Conservation (phyloP, 2,797 vertebrate genomes). For the Melanotaenia nigrans region DNA sequence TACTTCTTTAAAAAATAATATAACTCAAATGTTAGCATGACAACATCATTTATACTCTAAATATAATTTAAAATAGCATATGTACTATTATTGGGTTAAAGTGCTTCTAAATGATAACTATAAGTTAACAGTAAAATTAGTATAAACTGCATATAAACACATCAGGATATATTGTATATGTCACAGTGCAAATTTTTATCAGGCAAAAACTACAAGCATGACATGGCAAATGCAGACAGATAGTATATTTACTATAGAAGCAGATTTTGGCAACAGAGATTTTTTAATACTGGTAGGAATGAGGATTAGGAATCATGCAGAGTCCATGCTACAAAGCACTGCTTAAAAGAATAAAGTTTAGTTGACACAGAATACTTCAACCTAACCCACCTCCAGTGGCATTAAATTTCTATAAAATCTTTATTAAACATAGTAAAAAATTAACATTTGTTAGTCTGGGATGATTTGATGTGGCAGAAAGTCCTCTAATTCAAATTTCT, state of each 20-base stretch:
- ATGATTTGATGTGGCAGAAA: slow-evolving; percentile 73
- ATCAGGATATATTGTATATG: slow-evolving; percentile 49
- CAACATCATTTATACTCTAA: slow-evolving; percentile 30
- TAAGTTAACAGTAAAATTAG: slow-evolving; percentile 48
- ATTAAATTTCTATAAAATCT: slow-evolving; percentile 61
- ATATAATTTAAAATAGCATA: slow-evolving; percentile 41
- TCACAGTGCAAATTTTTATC: slow-evolving; percentile 76
- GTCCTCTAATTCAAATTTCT: slow-evolving; percentile 91
- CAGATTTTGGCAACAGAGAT: slow-evolving; percentile 44
- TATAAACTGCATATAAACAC: slow-evolving; percentile 48
- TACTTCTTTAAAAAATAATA: slow-evolving; percentile 36
- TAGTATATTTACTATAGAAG: slow-evolving; percentile 52
- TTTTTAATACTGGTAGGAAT: slow-evolving; percentile 38
- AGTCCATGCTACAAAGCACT: slow-evolving; percentile 67
- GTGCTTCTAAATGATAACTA: slow-evolving; percentile 66
- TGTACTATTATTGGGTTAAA: slow-evolving; percentile 61
- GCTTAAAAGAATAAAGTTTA: slow-evolving; percentile 48
- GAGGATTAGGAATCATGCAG: slow-evolving; percentile 69
- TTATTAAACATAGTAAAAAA: slow-evolving; percentile 67
- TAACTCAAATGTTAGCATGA: slow-evolving; percentile 41
- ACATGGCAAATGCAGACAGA: slow-evolving; percentile 42
- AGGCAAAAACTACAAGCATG: slow-evolving; percentile 63
- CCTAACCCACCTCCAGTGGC: slow-evolving; percentile 39
- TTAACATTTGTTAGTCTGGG: slow-evolving; percentile 67
- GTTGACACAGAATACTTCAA: slow-evolving; percentile 65